phyloP scores from a whole-genome alignment of 2,888 invertebrate species.

The Caenorhabditis drosophilae region DNA sequence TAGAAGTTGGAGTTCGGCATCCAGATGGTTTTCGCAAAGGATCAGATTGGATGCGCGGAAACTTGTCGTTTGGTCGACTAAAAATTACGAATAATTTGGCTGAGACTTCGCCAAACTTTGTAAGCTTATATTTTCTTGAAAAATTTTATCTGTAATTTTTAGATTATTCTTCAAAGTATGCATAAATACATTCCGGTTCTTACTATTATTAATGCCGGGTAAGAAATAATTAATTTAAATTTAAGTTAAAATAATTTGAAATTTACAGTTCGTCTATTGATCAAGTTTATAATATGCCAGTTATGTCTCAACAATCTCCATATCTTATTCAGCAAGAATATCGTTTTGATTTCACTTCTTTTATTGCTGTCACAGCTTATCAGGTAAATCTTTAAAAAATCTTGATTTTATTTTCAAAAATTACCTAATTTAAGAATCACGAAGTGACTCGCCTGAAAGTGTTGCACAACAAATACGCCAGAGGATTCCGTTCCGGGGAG shows the following conservation, averaged over 20 bases:
- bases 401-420: neutral
- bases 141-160: neutral
- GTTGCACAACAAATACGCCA: constrained; percentile 26
- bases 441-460: constrained; percentile 18
- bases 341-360: constrained; percentile 9
- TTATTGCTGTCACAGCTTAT: constrained; percentile 27
- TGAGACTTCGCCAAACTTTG: neutral
- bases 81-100: constrained; percentile 23
- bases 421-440: neutral
- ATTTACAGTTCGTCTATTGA: neutral
- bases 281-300: neutral
- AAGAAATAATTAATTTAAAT: neutral
- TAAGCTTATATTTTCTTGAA: constrained; percentile 2
- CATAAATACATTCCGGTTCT: constrained; percentile 24
- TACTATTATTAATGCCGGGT: constrained; percentile 5
- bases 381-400: constrained; percentile 10
- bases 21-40: constrained; percentile 17
- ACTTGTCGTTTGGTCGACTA: constrained; percentile 9
- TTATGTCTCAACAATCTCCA: neutral
- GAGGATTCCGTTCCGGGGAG: constrained; percentile 10
- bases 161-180: constrained; percentile 22
- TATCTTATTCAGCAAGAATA: constrained; percentile 11
- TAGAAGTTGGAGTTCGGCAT: constrained; percentile 4
- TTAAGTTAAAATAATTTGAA: neutral
- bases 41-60: constrained; percentile 17